Conservation (phyloP, 2,888 invertebrate genomes). For the Eumerus sabulonum region DNA sequence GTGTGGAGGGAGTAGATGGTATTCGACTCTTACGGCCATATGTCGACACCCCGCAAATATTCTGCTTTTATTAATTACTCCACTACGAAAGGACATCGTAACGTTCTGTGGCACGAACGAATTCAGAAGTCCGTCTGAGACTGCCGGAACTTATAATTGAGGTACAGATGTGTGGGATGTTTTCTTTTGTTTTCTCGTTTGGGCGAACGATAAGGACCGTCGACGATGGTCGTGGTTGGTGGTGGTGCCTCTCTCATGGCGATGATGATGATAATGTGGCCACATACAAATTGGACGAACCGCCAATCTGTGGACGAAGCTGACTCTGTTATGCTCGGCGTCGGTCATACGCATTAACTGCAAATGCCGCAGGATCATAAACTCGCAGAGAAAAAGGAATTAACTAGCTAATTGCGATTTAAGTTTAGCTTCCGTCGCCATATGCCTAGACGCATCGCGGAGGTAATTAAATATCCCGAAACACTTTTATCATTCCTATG, state of each 20-base stretch:
- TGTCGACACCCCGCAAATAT: slow-evolving; percentile 65
- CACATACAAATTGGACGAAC: slow-evolving; percentile 42
- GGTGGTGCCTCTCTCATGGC: slow-evolving; percentile 6
- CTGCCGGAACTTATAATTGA: neutral
- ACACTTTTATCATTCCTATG: neutral
- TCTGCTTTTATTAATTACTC: slow-evolving; percentile 62
- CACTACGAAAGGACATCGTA: slow-evolving; percentile 40
- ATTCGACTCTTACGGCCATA: slow-evolving; percentile 40
- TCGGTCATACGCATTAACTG: slow-evolving; percentile 55
- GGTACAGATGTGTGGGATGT: slow-evolving; percentile 55
- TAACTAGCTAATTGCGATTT: slow-evolving; percentile 67
- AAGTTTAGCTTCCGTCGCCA: slow-evolving; percentile 52
- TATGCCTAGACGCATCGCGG: slow-evolving; percentile 14
- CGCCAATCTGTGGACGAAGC: slow-evolving; percentile 27
- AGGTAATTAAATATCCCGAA: slow-evolving; percentile 58
- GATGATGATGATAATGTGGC: slow-evolving; percentile 53
- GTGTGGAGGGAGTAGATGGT: slow-evolving; percentile 8
- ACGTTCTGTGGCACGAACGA: slow-evolving; percentile 35
- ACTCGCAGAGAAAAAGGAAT: slow-evolving; percentile 59
- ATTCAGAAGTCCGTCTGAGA: slow-evolving; percentile 15
- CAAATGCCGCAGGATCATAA: slow-evolving; percentile 66
- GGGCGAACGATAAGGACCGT: no score
- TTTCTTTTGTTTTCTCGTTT: slow-evolving; percentile 31
- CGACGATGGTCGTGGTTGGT: no score
- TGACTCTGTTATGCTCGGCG: slow-evolving; percentile 3